phyloP scores from a whole-genome alignment of 2,888 invertebrate genomes.

The Phyto melanocephala region DNA sequence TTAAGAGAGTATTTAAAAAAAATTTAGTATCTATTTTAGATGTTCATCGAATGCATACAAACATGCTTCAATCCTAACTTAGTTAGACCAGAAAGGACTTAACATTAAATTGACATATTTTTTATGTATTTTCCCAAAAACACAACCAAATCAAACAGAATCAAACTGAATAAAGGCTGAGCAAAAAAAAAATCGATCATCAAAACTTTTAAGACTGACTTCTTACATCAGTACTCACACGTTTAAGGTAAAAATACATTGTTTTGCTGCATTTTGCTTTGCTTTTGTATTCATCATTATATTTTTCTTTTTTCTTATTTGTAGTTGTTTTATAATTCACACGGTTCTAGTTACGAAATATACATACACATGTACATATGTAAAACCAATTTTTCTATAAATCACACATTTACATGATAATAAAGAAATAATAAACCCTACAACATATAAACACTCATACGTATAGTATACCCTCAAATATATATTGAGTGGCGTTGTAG shows the following conservation, averaged over 20 bases:
- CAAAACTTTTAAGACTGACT: conserved; percentile 12
- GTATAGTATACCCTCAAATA: not conserved
- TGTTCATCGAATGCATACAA: no score
- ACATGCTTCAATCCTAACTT: no score
- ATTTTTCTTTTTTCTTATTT: not conserved
- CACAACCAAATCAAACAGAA: no score
- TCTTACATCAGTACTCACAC: not conserved
- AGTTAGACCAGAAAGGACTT: no score
- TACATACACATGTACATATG: not conserved
- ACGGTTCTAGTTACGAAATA: conserved; percentile 6
- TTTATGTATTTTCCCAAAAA: no score
- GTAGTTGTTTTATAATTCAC: conserved; percentile 28
- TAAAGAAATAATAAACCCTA: conserved; percentile 1
- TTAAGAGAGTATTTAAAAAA: no score
- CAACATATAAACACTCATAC: conserved; percentile 12
- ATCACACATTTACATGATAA: not conserved
- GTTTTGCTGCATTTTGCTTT: conserved; percentile 9
- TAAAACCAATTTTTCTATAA: not conserved
- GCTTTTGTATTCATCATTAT: not conserved
- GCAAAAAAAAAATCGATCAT: no score
- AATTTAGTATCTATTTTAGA: no score
- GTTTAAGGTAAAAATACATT: not conserved
- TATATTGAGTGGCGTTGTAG: conserved; percentile 17
- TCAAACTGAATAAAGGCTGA: no score
- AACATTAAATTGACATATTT: no score